A percentile compares a stretch with the other conserved stretches of the same genome.
Conservation (phyloP, 2,797 vertebrate species). For the Perodicticus potto region DNA sequence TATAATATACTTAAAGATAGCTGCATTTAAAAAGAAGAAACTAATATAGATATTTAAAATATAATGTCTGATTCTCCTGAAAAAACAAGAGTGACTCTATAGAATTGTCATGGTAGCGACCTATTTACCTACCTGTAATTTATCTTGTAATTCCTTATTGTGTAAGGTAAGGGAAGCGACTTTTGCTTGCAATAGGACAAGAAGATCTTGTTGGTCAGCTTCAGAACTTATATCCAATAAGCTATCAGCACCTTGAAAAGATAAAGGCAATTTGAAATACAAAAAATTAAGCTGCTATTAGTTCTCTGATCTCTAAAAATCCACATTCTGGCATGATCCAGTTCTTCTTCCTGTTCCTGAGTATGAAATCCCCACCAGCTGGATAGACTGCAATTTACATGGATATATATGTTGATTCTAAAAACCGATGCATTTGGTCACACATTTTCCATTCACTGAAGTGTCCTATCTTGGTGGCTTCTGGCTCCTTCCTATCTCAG, state of each 20-base stretch:
- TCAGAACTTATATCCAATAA: slow-evolving; percentile 89
- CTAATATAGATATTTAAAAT: neutral
- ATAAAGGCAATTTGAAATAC: slow-evolving; percentile 17
- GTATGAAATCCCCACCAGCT: neutral
- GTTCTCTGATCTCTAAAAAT: neutral
- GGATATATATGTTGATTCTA: neutral
- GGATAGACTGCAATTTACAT: neutral
- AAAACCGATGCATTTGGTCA: neutral
- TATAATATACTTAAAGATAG: neutral
- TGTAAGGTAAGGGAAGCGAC: slow-evolving; percentile 94
- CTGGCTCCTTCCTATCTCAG: neutral
- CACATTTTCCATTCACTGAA: neutral
- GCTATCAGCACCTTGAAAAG: slow-evolving; percentile 87
- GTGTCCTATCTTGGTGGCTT: neutral
- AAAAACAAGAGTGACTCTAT: neutral
- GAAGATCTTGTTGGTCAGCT: slow-evolving; percentile 91
- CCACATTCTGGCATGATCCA: neutral
- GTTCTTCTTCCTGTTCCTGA: neutral
- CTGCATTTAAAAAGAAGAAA: slow-evolving; percentile 53
- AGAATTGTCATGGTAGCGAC: neutral
- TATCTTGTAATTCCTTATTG: slow-evolving; percentile 95
- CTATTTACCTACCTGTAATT: slow-evolving; percentile 91
- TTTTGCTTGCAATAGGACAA: slow-evolving; percentile 94
- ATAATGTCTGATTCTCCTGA: slow-evolving; percentile 4
- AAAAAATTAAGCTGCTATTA: neutral